Conservation (phyloP, 2,113 vertebrate genomes). For the Callaeas wilsoni region DNA sequence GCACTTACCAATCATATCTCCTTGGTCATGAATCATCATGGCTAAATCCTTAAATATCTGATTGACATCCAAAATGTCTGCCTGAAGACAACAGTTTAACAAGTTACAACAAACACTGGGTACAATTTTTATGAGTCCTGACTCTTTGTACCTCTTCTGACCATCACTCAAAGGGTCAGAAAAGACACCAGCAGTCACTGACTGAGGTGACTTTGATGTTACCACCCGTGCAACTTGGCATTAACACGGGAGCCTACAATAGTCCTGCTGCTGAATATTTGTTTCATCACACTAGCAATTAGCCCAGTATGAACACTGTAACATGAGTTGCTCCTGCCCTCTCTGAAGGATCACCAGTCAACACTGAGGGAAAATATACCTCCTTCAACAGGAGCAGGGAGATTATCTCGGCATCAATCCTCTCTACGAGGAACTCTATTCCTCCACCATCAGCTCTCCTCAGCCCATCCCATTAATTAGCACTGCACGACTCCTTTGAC, state of each 20-base stretch:
- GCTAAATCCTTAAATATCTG: conserved; percentile 99
- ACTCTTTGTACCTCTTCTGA: not conserved
- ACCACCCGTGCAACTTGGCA: not conserved
- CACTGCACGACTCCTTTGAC: not conserved
- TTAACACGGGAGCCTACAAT: not conserved
- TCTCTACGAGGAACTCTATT: not conserved
- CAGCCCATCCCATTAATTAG: not conserved
- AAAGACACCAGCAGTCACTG: not conserved
- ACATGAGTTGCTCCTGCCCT: not conserved
- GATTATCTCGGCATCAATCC: not conserved
- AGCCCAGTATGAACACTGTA: not conserved
- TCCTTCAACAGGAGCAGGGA: not conserved
- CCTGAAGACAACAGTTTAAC: conserved; percentile 72
- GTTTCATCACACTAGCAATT: not conserved
- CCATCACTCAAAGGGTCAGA: not conserved
- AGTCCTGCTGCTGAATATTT: not conserved
- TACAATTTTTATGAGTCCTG: not conserved
- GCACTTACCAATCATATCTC: conserved; percentile 92
- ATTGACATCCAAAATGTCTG: conserved; percentile 96
- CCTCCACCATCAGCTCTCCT: not conserved
- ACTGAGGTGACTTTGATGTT: not conserved
- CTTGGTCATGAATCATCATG: conserved; percentile 98
- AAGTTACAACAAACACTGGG: not conserved
- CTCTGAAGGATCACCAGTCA: not conserved
- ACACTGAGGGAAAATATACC: not conserved